These are phyloP conservation scores for Lophius piscatorius DNA, from an alignment of 2,113 vertebrate species.

Conservation along the genomic window DNA sequence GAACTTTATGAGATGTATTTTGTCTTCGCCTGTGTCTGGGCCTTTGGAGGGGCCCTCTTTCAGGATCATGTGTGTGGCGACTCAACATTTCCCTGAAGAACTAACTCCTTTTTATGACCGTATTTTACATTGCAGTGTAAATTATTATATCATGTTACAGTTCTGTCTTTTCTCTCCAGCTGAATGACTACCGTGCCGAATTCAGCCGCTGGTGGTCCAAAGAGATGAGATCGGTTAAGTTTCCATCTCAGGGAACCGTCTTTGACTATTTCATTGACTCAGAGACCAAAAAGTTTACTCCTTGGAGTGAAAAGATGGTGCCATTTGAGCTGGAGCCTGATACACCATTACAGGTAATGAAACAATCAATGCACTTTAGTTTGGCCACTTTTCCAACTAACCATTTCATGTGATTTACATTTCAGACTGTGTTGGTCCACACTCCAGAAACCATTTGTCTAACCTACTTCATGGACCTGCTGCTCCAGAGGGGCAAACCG, in stretches of 20 bases:
- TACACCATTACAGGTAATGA: conserved; percentile 72
- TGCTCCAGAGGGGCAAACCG: conserved; percentile 75
- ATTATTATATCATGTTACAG: not conserved
- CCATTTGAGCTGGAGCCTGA: conserved; percentile 80
- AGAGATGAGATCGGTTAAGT: conserved; percentile 84
- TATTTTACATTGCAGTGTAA: not conserved
- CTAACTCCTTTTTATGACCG: not conserved
- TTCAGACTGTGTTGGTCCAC: conserved; percentile 74
- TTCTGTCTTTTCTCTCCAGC: conserved; percentile 45
- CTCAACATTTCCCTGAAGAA: not conserved
- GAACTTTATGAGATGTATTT: conserved; percentile 85
- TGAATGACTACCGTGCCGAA: conserved; percentile 84
- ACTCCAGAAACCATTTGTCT: conserved; percentile 74
- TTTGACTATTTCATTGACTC: conserved; percentile 88
- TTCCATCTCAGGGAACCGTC: conserved; percentile 83
- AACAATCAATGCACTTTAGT: not conserved
- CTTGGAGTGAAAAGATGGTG: conserved; percentile 78
- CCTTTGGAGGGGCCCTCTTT: conserved; percentile 85
- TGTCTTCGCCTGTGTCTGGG: conserved; percentile 84
- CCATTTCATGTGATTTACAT: conserved; percentile 6
- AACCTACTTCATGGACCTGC: conserved; percentile 77
- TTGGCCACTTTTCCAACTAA: not conserved
- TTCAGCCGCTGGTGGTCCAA: conserved; percentile 88
- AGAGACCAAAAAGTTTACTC: conserved; percentile 83
- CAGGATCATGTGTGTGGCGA: conserved; percentile 83